Evolutionary conservation across 92 coral and sea anemone species (phyloP).

Genomic region (Palythoa grandiflora): DNA sequence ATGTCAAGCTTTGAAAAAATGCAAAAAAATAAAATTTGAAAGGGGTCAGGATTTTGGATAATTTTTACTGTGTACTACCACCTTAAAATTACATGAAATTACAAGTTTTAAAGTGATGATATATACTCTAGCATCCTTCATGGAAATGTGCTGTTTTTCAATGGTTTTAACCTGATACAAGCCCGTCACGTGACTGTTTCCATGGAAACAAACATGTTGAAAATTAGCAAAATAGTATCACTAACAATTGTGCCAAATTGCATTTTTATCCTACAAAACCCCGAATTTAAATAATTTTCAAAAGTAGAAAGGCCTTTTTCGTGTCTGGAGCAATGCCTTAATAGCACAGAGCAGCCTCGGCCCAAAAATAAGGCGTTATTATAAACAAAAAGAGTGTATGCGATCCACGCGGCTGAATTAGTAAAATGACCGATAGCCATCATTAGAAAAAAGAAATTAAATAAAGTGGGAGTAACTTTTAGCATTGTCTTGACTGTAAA

Average conservation of each 20-base stretch:
- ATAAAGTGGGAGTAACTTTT: too few species aligned
- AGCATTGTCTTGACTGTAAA: too few species aligned
- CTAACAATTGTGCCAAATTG: not conserved
- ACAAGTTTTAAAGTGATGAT: not conserved
- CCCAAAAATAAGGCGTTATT: too few species aligned
- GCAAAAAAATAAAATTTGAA: not conserved
- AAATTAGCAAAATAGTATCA: slow-evolving; percentile 7
- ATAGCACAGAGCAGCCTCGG: slow-evolving; percentile 17
- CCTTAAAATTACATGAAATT: not conserved
- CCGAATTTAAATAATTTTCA: not conserved
- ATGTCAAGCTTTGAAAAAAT: slow-evolving; percentile 9
- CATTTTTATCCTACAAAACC: not conserved
- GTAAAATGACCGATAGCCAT: too few species aligned
- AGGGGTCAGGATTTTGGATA: not conserved
- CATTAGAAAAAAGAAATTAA: too few species aligned
- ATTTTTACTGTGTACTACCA: slow-evolving; percentile 24
- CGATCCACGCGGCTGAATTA: too few species aligned
- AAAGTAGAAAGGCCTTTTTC: not conserved
- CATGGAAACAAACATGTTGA: slow-evolving; percentile 12
- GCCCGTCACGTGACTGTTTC: slow-evolving; percentile 36
- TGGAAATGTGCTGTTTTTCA: not conserved
- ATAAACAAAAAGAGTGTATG: too few species aligned
- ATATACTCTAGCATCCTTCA: slow-evolving; percentile 15
- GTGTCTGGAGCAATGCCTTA: slow-evolving; percentile 25
- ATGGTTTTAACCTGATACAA: not conserved